Percentiles rank a stretch among this genome's conserved stretches.
These are phyloP conservation scores for Nannoperca australis DNA, from an alignment of 2,797 vertebrate genomes.

Conservation along the genomic window DNA sequence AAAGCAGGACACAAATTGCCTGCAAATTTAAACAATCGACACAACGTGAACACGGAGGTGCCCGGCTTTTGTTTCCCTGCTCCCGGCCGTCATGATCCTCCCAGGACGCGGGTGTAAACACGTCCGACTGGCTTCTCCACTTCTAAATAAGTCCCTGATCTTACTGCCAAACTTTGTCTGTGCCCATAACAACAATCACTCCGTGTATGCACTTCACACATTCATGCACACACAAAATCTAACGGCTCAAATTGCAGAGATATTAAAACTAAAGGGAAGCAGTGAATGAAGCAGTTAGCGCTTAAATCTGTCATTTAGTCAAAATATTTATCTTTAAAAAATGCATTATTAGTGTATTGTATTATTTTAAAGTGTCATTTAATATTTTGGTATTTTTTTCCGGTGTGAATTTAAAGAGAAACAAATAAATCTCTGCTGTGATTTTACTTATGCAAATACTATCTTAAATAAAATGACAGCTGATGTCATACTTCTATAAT, in stretches of 20 bases:
- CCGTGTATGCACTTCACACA: constrained; percentile 66
- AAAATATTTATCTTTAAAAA: constrained; percentile 37
- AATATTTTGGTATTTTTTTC: constrained; percentile 1
- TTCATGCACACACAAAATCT: constrained; percentile 38
- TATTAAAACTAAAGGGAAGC: constrained; percentile 36
- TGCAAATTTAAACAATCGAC: constrained; percentile 20
- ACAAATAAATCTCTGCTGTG: constrained; percentile 3
- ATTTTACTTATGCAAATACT: constrained; percentile 27
- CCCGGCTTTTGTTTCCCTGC: constrained; percentile 56
- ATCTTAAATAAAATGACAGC: background rate
- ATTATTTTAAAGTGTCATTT: constrained; percentile 12
- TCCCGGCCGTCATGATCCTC: constrained; percentile 55
- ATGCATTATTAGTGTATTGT: constrained; percentile 21
- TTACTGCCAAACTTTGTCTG: constrained; percentile 81
- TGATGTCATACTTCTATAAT: background rate
- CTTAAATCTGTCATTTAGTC: constrained; percentile 2
- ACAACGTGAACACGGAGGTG: constrained; percentile 39
- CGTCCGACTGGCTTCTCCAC: constrained; percentile 92
- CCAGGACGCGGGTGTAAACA: constrained; percentile 86
- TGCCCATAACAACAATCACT: constrained; percentile 79
- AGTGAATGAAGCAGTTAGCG: constrained; percentile 39
- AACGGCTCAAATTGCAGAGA: constrained; percentile 32
- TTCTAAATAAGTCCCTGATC: constrained; percentile 83
- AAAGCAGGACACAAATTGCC: background rate
- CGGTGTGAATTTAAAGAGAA: background rate